phyloP scores from a whole-genome alignment of 2,888 invertebrate species.

The Drosophila tripunctata region DNA sequence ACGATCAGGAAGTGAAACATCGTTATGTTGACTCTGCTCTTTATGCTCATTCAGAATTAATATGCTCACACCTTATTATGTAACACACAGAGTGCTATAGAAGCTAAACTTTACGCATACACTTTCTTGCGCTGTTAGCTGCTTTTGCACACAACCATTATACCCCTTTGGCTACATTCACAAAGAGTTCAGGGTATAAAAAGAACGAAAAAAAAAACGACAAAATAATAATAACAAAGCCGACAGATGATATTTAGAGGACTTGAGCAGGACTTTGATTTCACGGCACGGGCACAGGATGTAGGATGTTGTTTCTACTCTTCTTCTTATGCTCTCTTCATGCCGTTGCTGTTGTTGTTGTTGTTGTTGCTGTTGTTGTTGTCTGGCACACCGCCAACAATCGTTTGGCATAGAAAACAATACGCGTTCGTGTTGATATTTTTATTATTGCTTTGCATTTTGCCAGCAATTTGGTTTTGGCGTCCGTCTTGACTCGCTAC shows the following conservation, averaged over 20 bases:
- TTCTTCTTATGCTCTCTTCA: no score
- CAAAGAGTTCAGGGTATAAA: no score
- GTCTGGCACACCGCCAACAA: constrained; percentile 65
- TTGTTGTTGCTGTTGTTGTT: constrained; percentile 21
- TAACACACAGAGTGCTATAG: no score
- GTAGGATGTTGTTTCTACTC: constrained; percentile 14
- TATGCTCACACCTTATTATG: no score
- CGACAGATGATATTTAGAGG: constrained; percentile 60
- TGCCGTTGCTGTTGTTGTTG: constrained; percentile 9
- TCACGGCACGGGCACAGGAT: constrained; percentile 13
- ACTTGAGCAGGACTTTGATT: constrained; percentile 31
- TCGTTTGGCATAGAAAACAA: constrained; percentile 55
- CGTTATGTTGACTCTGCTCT: no score
- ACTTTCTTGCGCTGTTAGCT: no score
- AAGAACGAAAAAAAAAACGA: constrained; percentile 24
- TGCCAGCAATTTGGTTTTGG: constrained; percentile 59
- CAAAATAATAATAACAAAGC: constrained; percentile 59
- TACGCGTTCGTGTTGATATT: constrained; percentile 24
- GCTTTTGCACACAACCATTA: no score
- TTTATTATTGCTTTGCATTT: constrained; percentile 49
- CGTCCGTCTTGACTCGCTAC: constrained; percentile 12
- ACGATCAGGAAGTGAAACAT: no score
- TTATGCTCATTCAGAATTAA: no score
- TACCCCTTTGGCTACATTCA: no score
- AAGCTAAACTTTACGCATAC: no score